phyloP scores from a whole-genome alignment of 1,140 invertebrate species.

The Homarus americanus region DNA sequence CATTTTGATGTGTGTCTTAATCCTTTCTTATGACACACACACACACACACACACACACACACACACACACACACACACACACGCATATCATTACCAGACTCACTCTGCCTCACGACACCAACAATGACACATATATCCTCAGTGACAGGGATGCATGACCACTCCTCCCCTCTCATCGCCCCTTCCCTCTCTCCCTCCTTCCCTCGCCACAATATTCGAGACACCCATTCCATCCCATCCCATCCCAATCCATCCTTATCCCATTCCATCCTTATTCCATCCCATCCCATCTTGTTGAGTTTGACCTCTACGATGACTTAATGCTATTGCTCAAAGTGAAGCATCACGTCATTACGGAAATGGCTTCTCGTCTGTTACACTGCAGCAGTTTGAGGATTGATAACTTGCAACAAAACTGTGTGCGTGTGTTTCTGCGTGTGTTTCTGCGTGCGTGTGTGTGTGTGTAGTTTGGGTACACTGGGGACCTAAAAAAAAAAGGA shows the following conservation, averaged over 20 bases:
- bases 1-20: not conserved
- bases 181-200: not conserved
- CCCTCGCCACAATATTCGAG: no score
- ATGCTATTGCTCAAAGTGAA: not conserved
- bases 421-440: no score
- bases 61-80: not conserved
- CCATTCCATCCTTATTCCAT: no score
- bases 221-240: no score
- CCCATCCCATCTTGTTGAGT: no score
- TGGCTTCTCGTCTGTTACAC: not conserved
- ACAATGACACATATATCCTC: not conserved
- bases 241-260: no score
- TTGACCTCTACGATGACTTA: no score
- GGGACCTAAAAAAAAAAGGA: not conserved
- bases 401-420: not conserved
- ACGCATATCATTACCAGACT: not conserved
- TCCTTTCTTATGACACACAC: not conserved
- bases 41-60: conserved; percentile 3
- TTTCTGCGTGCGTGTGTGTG: no score
- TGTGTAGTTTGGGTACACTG: no score
- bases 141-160: not conserved
- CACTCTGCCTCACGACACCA: no score
- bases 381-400: conserved; percentile 6
- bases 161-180: not conserved
- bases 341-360: not conserved